phyloP scores from a whole-genome alignment of 2,888 invertebrate species.

The Elmis aenea region DNA sequence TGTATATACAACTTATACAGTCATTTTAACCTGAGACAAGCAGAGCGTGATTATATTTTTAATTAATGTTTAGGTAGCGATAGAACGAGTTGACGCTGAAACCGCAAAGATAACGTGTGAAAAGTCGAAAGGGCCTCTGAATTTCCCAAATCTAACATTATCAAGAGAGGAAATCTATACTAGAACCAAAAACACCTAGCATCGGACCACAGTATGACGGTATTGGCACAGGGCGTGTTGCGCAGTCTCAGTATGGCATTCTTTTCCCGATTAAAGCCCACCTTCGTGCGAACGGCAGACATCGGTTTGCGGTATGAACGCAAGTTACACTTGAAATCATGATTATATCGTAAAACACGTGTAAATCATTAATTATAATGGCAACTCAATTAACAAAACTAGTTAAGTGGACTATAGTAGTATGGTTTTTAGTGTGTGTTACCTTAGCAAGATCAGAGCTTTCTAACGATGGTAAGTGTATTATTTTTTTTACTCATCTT shows the following conservation, averaged over 20 bases:
- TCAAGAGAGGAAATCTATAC: too few relatives aligned
- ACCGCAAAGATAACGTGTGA: too few relatives aligned
- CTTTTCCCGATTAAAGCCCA: conserved; percentile 32
- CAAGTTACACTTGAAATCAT: conserved; percentile 28
- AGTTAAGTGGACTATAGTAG: conserved; percentile 31
- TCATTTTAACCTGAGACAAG: too few relatives aligned
- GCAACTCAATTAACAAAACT: conserved; percentile 27
- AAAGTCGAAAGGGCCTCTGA: too few relatives aligned
- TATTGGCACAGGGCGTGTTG: conserved; percentile 31
- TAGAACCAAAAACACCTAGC: background rate
- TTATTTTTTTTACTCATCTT: background rate
- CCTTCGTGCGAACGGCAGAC: conserved; percentile 32
- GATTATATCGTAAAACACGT: conserved; percentile 35
- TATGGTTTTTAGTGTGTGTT: conserved; percentile 36
- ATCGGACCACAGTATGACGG: conserved; percentile 3
- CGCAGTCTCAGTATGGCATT: conserved; percentile 30
- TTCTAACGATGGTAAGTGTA: conserved; percentile 33
- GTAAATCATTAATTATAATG: conserved; percentile 18
- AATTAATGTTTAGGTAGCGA: too few relatives aligned
- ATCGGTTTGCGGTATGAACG: conserved; percentile 32
- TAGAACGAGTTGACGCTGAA: too few relatives aligned
- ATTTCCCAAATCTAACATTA: too few relatives aligned
- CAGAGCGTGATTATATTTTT: too few relatives aligned
- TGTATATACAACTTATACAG: too few relatives aligned
- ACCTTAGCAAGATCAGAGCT: conserved; percentile 34